Evolutionary conservation across 2,113 vertebrate genomes (phyloP), one percentile per base, ranked within the genome.

Genomic region (Podarcis cretensis): DNA sequence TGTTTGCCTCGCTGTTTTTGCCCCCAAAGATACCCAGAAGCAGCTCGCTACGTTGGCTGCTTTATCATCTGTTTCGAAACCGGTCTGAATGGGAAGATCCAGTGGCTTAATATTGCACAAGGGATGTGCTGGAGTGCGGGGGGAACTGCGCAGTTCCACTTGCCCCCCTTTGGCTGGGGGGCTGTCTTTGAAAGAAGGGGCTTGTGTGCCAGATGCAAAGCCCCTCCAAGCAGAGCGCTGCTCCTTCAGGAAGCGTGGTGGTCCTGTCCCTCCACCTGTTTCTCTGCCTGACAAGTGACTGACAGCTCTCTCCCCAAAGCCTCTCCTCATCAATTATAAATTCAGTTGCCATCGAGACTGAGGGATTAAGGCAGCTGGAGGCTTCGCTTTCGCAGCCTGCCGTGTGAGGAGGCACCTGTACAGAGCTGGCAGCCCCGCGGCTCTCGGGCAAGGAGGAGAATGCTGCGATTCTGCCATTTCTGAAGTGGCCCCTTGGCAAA

Each of bases 331-430:
- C 30, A 68, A 88, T 89, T 89, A 89, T 69, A 75, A 37, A 89
- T 89, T 89, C 87, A 83, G 81, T 89, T 89, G 87, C 87, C 74
- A 89, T 89, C 87, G 87, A 89, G 81, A 89, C 87, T 84, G 74
- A 89, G 43, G 73, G 87, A 89, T 84, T 84, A 78, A 84, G 74
- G 81, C 81, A 78, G 43, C 74, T 5, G 43, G n/a, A 66, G 32
- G 40, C 81, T 89, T 74, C 25, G 35, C 16, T 69, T 84, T 71
- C 78, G 87, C 87, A 84, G 75, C 87, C 81, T 57, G n/a, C 63
- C 16, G 37, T 35, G 43, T 20, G 4, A 87, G 78, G 59, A 87
- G 78, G 59, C 78, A 87, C 48, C 66, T 37, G 86, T 37, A 10
- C 74, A 37, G 78, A 32, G 32, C 23, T 30, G 48, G 48, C 78